Evolutionary conservation across 1,140 invertebrate genomes (phyloP).

Genomic region (Saccostrea cuccullata): DNA sequence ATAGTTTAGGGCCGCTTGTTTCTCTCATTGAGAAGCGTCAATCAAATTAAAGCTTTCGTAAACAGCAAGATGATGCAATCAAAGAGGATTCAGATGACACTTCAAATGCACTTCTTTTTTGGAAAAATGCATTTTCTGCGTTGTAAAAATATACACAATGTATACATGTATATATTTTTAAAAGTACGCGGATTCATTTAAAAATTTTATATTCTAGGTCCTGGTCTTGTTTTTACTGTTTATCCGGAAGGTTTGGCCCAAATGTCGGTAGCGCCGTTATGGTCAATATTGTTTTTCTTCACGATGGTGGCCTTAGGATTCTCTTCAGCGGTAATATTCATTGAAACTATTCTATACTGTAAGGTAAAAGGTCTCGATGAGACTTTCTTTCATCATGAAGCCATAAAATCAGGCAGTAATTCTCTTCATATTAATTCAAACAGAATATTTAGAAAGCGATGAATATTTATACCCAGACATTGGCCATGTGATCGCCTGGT

Average conservation of each 20-base stretch:
- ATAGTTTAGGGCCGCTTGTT: too few relatives aligned
- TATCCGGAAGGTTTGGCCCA: slow-evolving; percentile 83
- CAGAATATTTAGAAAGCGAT: slow-evolving; percentile 79
- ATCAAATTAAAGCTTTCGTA: too few relatives aligned
- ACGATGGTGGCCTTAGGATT: slow-evolving; percentile 97
- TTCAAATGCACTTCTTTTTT: not conserved
- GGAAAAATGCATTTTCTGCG: not conserved
- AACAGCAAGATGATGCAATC: too few relatives aligned
- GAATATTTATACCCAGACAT: slow-evolving; percentile 64
- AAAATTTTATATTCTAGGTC: slow-evolving; percentile 68
- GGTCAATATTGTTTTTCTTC: slow-evolving; percentile 98
- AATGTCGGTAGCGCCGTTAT: slow-evolving; percentile 94
- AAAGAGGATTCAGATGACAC: too few relatives aligned
- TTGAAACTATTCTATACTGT: too few relatives aligned
- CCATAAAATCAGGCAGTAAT: slow-evolving; percentile 81
- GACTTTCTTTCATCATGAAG: too few relatives aligned
- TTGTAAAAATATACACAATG: too few relatives aligned
- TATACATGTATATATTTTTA: too few relatives aligned
- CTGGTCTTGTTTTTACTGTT: slow-evolving; percentile 69
- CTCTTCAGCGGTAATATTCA: slow-evolving; percentile 87
- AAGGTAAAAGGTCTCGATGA: too few relatives aligned
- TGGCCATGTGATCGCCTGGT: slow-evolving; percentile 67
- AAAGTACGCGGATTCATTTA: not conserved
- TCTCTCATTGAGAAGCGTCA: too few relatives aligned
- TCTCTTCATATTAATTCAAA: slow-evolving; percentile 81